Conservation (phyloP, 1,140 invertebrate species). For the Scylla paramamosain region DNA sequence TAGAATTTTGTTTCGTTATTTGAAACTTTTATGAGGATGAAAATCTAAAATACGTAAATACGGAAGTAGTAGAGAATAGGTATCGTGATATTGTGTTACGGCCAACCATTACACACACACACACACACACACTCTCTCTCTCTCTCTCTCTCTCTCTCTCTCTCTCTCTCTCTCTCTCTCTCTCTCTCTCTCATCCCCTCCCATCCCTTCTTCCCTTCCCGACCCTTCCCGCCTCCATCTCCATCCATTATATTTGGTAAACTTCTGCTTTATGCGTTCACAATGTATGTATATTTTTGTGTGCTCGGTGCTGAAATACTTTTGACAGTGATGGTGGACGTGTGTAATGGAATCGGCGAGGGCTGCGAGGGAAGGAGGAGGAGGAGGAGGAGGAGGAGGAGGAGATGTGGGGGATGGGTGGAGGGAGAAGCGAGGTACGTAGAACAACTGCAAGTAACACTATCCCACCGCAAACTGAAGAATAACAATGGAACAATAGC, state of each 20-base stretch:
- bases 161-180: no score
- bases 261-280: not conserved
- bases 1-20: no score
- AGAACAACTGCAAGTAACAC: not conserved
- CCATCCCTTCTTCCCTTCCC: not conserved
- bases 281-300: slow-evolving; percentile 22
- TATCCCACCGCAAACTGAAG: slow-evolving; percentile 1
- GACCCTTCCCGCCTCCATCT: not conserved
- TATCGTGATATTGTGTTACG: no score
- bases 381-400: not conserved
- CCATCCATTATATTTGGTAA: not conserved
- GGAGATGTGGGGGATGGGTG: not conserved
- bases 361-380: not conserved
- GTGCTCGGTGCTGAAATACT: not conserved
- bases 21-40: no score
- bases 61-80: no score
- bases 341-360: not conserved
- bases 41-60: no score
- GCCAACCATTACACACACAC: no score
- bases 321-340: not conserved
- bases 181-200: not conserved
- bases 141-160: no score
- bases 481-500: slow-evolving; percentile 23
- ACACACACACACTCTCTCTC: no score
- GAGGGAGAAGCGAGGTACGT: not conserved